A percentile compares a stretch with the other conserved stretches of the same genome.
Evolutionary conservation across 1,140 invertebrate genomes (phyloP).

Genomic region (Akabosia matsudoensis): DNA sequence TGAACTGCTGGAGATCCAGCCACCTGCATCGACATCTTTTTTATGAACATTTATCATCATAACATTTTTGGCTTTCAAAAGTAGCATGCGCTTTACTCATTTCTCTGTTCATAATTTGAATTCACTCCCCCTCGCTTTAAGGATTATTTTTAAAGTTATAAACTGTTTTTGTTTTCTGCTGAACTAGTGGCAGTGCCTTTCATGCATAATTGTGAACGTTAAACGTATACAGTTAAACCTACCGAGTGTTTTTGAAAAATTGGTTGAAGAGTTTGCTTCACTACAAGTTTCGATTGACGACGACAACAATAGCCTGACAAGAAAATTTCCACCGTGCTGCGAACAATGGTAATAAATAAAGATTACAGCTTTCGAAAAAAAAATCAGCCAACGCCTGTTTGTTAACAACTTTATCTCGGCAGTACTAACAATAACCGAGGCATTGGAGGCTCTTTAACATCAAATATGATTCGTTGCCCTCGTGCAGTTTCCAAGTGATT

Average conservation of each 20-base stretch:
- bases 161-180: too few relatives aligned
- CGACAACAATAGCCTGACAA: neutral
- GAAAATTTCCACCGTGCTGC: neutral
- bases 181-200: neutral
- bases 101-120: neutral
- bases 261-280: neutral
- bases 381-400: too few relatives aligned
- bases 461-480: neutral
- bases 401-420: neutral
- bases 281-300: neutral
- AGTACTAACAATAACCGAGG: neutral
- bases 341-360: neutral
- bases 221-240: neutral
- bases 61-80: neutral
- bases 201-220: neutral
- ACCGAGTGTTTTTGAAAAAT: too few relatives aligned
- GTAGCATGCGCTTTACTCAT: neutral
- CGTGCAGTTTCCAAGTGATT: neutral
- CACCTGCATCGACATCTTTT: neutral
- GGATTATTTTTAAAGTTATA: too few relatives aligned
- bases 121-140: too few relatives aligned
- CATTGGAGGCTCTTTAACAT: neutral
- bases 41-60: neutral
- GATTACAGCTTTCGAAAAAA: neutral
- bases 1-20: neutral